Percentiles rank a stretch among this genome's conserved stretches.
phyloP scores from a whole-genome alignment of 1,140 invertebrate species.

The Lepidurus packardi region DNA sequence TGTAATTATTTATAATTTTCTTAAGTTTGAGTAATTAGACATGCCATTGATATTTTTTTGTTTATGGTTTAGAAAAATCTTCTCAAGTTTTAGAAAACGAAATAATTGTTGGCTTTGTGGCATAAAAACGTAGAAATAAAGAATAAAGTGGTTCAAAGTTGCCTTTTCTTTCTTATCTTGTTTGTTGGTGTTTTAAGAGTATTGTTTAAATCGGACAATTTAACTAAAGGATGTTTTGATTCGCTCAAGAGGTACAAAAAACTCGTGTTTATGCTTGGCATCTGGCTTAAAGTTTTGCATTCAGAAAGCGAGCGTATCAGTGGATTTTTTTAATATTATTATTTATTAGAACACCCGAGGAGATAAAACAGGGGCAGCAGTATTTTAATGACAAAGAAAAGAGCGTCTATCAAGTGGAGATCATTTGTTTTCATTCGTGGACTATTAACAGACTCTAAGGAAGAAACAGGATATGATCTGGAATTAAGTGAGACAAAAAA shows the following conservation, averaged over 20 bases:
- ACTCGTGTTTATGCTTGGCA: not conserved
- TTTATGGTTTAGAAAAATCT: too few relatives aligned
- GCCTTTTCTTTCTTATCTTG: not conserved
- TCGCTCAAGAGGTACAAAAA: not conserved
- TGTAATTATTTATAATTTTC: too few relatives aligned
- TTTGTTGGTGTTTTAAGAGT: not conserved
- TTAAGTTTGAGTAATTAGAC: too few relatives aligned
- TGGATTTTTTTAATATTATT: not conserved
- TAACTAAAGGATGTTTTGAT: conserved; percentile 11
- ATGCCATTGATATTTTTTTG: too few relatives aligned
- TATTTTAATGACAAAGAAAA: not conserved
- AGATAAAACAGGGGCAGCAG: conserved; percentile 1
- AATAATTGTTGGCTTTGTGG: not conserved
- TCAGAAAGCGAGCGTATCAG: not conserved
- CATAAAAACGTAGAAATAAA: not conserved
- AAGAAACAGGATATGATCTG: conserved; percentile 15
- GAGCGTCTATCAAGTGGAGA: conserved; percentile 1
- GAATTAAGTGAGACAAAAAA: not conserved
- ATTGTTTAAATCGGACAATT: not conserved
- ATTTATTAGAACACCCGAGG: not conserved
- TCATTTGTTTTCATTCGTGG: conserved; percentile 22
- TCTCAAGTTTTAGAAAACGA: too few relatives aligned
- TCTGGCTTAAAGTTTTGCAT: not conserved
- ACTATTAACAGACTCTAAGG: conserved; percentile 10
- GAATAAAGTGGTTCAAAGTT: not conserved